Base-by-base conservation (phyloP, 2,797 vertebrate genomes). In the Clarias fuscus region DNA sequence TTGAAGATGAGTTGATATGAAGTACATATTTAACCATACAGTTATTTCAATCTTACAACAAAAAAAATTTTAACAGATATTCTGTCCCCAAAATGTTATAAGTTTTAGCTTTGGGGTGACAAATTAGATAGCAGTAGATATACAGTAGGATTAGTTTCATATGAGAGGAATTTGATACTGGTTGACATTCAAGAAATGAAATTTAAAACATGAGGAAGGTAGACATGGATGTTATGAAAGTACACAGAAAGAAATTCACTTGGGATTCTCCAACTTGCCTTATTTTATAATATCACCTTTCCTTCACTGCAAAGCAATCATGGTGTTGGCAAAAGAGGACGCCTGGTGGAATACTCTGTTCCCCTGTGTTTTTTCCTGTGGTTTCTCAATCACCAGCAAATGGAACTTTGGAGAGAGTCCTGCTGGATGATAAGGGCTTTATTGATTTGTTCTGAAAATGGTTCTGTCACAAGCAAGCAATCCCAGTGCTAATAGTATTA, bases 381-480 rank as follows among this genome's bases (percentile, higher is more conserved):
- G 75, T 89, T 91, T 91, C 88, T 89, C 89, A 92, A 86, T 88
- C 77, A 33, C 33, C 82, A 82, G 82, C 83, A 86, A 88, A 85
- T 58, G 65, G 65, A 89, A 87, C 82, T 33, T 87, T 89, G 88
- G 90, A 86, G 27, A 68, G 71, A 77, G 75, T 85, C 85, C 88
- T 82, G 84, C 80, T 83, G 77, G 82, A 82, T 78, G 87, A 84
- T 88, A 87, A 88, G 87, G 58, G n/a, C 88, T 91, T 88, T 89
- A 88, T 86, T 88, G 88, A 88, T 91, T 87, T 85, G 85, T 89
- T 76, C 84, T 90, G 30, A 89, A 89, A 90, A 84, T 86, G 67
- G 82, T 89, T 92, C 88, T 88, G 89, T 92, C 86, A 91, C 84
- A 90, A 83, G 78, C 90, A 89, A 88, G 83, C 86, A 89, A 90